phyloP scores from a whole-genome alignment of 2,888 invertebrate genomes.

The Melanophora roralis region DNA sequence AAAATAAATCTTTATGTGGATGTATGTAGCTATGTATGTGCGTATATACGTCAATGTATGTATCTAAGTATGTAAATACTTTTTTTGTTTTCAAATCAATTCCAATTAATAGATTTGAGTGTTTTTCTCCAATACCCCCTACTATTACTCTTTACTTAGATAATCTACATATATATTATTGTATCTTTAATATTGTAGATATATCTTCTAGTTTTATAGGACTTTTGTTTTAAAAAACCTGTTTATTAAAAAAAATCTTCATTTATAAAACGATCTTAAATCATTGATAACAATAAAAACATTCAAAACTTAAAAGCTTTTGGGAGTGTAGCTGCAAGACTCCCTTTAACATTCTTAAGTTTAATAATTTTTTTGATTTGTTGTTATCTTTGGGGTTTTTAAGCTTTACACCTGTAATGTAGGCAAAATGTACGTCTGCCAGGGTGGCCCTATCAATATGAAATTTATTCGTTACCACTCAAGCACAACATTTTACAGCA shows the following conservation, averaged over 20 bases:
- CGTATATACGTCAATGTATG: no score
- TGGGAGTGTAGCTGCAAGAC: constrained; percentile 8
- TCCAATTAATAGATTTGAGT: neutral
- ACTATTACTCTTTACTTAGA: constrained; percentile 29
- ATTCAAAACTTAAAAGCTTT: neutral
- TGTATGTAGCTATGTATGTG: no score
- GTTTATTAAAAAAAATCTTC: neutral
- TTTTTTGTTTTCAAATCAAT: constrained; percentile 6
- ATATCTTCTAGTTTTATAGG: neutral
- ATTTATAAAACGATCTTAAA: neutral
- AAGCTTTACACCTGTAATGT: constrained; percentile 38
- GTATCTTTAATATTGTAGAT: neutral
- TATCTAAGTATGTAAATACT: no score
- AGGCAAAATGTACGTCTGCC: neutral
- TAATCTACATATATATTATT: neutral
- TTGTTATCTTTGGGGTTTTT: neutral
- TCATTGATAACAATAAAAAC: constrained; percentile 24
- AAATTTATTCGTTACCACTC: constrained; percentile 50
- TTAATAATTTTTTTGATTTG: neutral
- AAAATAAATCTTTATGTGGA: neutral
- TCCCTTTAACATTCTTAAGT: neutral
- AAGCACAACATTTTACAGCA: constrained; percentile 32
- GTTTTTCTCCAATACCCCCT: neutral
- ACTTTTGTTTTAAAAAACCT: neutral
- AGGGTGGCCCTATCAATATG: constrained; percentile 20